These are phyloP conservation scores for Kradibia gibbosae DNA, from an alignment of 1,140 invertebrate species.

Conservation along the genomic window DNA sequence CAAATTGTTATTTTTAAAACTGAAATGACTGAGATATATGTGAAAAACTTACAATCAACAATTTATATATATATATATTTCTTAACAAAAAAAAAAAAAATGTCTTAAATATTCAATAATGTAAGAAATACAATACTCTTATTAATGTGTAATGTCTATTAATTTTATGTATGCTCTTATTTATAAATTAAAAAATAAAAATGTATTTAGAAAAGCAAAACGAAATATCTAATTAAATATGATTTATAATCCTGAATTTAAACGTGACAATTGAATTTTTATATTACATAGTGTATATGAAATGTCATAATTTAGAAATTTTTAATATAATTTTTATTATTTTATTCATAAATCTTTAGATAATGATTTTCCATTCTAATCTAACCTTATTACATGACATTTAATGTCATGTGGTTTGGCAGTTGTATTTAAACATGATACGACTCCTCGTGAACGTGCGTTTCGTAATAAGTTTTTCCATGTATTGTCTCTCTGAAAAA, in stretches of 20 bases:
- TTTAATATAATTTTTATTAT: too few species aligned
- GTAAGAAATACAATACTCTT: background rate
- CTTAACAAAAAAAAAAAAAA: background rate
- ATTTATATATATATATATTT: background rate
- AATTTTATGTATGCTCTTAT: background rate
- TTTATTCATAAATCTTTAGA: too few species aligned
- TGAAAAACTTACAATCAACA: slow-evolving; percentile 8
- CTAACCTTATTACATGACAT: slow-evolving; percentile 48
- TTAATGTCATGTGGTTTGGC: slow-evolving; percentile 53
- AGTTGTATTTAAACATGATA: slow-evolving; percentile 53
- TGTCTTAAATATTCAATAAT: background rate
- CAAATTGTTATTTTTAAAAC: slow-evolving; percentile 13
- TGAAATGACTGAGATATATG: background rate
- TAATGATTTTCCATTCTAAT: background rate
- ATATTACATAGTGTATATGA: too few species aligned
- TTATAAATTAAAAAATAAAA: background rate
- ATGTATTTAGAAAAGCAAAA: background rate
- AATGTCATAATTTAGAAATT: too few species aligned
- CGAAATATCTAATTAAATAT: background rate
- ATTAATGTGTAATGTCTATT: background rate
- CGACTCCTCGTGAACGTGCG: slow-evolving; percentile 56
- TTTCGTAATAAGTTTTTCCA: slow-evolving; percentile 64
- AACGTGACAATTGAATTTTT: background rate
- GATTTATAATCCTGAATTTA: background rate
- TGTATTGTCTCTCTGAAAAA: slow-evolving; percentile 63